Evolutionary conservation across 2,797 vertebrate species (phyloP).

Genomic region (Saxicola maurus): DNA sequence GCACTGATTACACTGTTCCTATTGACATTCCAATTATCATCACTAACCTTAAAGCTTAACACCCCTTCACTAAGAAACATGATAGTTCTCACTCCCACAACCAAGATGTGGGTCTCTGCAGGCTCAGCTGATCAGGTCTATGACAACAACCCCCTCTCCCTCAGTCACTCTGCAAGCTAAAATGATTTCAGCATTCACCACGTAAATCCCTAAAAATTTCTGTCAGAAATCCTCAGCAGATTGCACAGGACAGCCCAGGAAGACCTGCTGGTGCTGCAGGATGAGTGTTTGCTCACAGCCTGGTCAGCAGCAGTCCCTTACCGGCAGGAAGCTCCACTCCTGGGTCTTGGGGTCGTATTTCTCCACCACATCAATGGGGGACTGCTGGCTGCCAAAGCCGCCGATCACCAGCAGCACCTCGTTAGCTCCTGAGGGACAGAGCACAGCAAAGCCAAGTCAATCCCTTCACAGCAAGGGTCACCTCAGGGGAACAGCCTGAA

Average conservation of each 20-base stretch:
- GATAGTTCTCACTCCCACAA: conserved; percentile 3
- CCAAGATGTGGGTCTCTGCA: neutral
- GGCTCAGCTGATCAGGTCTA: neutral
- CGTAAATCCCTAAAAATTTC: neutral
- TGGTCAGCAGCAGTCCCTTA: conserved; percentile 66
- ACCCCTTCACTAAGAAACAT: neutral
- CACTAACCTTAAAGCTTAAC: conserved; percentile 13
- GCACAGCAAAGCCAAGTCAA: conserved; percentile 5
- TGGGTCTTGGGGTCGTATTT: conserved; percentile 98
- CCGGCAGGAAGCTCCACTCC: conserved; percentile 95
- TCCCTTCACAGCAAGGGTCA: neutral
- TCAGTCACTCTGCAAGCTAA: neutral
- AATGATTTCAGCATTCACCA: neutral
- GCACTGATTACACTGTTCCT: neutral
- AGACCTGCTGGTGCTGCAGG: neutral
- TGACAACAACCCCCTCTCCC: neutral
- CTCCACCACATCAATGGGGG: conserved; percentile 95
- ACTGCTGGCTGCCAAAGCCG: conserved; percentile 96
- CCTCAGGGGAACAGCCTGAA: neutral
- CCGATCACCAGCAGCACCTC: conserved; percentile 96
- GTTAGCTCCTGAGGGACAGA: conserved; percentile 85
- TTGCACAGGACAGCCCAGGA: neutral
- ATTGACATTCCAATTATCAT: conserved; percentile 8
- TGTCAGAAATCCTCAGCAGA: neutral
- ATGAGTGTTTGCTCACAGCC: neutral